These are phyloP conservation scores for Centropyge bicolor DNA, from an alignment of 2,797 vertebrate species.

Conservation along the genomic window DNA sequence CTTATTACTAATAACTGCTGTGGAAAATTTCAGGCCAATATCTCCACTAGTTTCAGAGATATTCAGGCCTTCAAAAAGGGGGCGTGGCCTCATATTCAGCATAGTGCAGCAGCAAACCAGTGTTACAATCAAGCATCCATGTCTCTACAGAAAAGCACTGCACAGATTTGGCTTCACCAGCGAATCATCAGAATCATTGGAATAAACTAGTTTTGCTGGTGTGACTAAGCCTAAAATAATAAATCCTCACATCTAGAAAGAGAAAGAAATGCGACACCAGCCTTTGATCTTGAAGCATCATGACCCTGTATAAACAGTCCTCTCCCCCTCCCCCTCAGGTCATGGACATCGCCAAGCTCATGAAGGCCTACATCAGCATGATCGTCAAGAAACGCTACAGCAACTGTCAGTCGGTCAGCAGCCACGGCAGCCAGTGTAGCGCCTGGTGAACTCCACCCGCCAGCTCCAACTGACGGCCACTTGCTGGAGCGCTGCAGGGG, in stretches of 20 bases:
- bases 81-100: too few relatives aligned
- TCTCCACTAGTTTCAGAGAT: too few relatives aligned
- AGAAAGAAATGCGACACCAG: not conserved
- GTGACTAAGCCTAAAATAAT: not conserved
- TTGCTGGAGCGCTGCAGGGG: not conserved
- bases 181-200: too few relatives aligned
- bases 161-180: not conserved
- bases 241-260: not conserved
- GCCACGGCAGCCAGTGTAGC: slow-evolving; percentile 91
- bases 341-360: slow-evolving; percentile 97
- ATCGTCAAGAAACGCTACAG: slow-evolving; percentile 99
- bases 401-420: slow-evolving; percentile 92
- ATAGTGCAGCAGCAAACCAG: too few relatives aligned
- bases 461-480: not conserved
- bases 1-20: too few relatives aligned
- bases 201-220: too few relatives aligned
- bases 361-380: slow-evolving; percentile 99
- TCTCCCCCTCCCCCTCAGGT: slow-evolving; percentile 83
- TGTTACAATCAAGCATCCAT: too few relatives aligned
- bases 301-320: not conserved
- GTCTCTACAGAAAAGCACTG: too few relatives aligned
- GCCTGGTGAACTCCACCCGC: slow-evolving; percentile 87
- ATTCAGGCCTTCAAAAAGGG: too few relatives aligned
- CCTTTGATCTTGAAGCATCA: not conserved
- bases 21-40: too few relatives aligned